Evolutionary conservation across 2,888 invertebrate species (phyloP), one percentile per base, ranked within the genome.

Genomic region (Acanthosepion esculentum): DNA sequence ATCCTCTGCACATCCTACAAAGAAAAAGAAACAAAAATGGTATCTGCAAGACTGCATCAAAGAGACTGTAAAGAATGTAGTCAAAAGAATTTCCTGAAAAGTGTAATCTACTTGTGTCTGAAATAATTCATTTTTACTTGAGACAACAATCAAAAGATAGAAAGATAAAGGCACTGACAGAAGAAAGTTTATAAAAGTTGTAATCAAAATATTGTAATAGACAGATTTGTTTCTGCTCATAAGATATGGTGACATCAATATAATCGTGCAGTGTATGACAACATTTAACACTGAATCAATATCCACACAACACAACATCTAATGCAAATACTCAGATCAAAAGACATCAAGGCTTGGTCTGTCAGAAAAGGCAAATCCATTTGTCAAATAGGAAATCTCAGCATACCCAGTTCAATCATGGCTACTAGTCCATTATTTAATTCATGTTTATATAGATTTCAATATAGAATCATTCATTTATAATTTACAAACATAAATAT

Each of bases 101-200:
- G 78, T n/a, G 33, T 3, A 78, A 78, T 78, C 78, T n/a, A 78
- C n/a, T 33, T 78, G 78, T n/a, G 15, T 4, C 78, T 12, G 78
- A 78, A 78, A 78, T n/a, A 78, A 78, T 78, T 78, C n/a, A 78
- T 78, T 78, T 78, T 78, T 33, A 78, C 8, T 33, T 78, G n/a
- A 78, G 78, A 78, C n/a, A 78, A 78, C n/a, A 78, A 78, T 78
- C 78, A n/a, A 78, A 18, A 78, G 78, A 78, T n/a, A 78, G 4
- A 78, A n/a, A 78, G 18, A 78, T n/a, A 78, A 78, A 78, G n/a
- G 78, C n/a, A 78, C n/a, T 78, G 78, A 78, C 78, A 78, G n/a
- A n/a, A 15, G 4, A n/a, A 78, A 78, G 78, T 33, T n/a, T 78
- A 78, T 78, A 78, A 33, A 33, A 78, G 12, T 78, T 8, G n/a